phyloP scores from a whole-genome alignment of 2,888 invertebrate genomes.

The Biston stratarius region DNA sequence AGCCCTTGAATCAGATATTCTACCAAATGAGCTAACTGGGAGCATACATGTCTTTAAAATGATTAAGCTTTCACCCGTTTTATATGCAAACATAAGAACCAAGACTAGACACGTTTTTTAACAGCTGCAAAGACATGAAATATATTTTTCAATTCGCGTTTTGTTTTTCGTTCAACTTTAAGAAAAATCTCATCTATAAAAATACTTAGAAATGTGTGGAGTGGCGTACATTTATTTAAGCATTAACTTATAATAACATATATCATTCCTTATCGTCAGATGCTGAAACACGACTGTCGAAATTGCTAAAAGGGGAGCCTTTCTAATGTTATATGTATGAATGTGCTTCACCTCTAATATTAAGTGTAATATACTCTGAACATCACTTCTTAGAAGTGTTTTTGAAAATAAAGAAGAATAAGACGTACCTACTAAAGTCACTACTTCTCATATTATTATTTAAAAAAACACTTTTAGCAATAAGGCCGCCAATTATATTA shows the following conservation, averaged over 20 bases:
- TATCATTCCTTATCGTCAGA: slow-evolving; percentile 22
- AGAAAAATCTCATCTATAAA: neutral
- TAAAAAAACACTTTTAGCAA: too few relatives aligned
- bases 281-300: slow-evolving; percentile 20
- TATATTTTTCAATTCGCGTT: too few relatives aligned
- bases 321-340: slow-evolving; percentile 26
- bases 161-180: neutral
- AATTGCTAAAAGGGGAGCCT: slow-evolving; percentile 23
- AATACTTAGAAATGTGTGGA: neutral
- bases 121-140: too few relatives aligned
- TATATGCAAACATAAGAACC: too few relatives aligned
- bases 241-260: slow-evolving; percentile 14
- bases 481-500: too few relatives aligned
- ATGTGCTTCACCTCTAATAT: slow-evolving; percentile 9
- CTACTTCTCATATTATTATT: too few relatives aligned
- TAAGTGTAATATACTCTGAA: slow-evolving; percentile 6
- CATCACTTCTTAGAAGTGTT: slow-evolving; percentile 1
- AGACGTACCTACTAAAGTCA: too few relatives aligned
- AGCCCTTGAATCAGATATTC: too few relatives aligned
- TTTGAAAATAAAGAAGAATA: neutral
- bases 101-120: too few relatives aligned
- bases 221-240: slow-evolving; percentile 2
- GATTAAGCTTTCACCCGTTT: too few relatives aligned
- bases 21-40: too few relatives aligned
- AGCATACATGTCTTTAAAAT: too few relatives aligned